phyloP scores from a whole-genome alignment of 2,797 vertebrate species.

The Siniperca obscura region DNA sequence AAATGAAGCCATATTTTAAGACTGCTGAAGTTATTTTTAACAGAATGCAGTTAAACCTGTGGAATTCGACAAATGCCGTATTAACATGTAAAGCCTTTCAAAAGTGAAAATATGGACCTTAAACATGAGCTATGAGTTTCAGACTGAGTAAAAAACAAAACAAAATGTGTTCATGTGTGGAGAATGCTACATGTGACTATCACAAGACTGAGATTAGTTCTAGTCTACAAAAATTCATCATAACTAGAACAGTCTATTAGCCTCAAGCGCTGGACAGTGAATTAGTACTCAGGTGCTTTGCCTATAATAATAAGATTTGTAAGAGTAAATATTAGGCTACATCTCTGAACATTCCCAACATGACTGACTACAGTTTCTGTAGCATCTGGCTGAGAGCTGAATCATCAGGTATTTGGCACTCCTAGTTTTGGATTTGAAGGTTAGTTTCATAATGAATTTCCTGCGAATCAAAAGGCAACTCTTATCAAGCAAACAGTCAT shows the following conservation, averaged over 20 bases:
- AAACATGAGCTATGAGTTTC: not conserved
- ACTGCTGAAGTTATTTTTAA: not conserved
- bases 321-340: conserved; percentile 24
- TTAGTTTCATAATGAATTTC: conserved; percentile 59
- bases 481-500: conserved; percentile 48
- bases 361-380: conserved; percentile 42
- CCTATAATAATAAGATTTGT: conserved; percentile 23
- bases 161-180: not conserved
- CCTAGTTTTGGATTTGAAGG: conserved; percentile 28
- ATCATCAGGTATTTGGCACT: conserved; percentile 51
- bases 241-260: not conserved
- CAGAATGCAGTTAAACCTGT: not conserved
- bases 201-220: conserved; percentile 6
- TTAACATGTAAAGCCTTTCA: not conserved
- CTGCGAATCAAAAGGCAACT: conserved; percentile 28
- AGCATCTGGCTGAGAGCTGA: conserved; percentile 37
- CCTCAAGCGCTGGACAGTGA: not conserved
- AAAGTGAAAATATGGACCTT: not conserved
- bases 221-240: not conserved
- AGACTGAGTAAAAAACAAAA: not conserved
- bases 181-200: conserved; percentile 15
- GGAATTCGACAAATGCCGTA: not conserved
- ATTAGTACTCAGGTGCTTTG: conserved; percentile 24
- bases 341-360: conserved; percentile 32
- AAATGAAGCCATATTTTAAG: not conserved